These are phyloP conservation scores for Antheraea pernyi DNA, from an alignment of 1,140 invertebrate genomes.

Conservation along the genomic window DNA sequence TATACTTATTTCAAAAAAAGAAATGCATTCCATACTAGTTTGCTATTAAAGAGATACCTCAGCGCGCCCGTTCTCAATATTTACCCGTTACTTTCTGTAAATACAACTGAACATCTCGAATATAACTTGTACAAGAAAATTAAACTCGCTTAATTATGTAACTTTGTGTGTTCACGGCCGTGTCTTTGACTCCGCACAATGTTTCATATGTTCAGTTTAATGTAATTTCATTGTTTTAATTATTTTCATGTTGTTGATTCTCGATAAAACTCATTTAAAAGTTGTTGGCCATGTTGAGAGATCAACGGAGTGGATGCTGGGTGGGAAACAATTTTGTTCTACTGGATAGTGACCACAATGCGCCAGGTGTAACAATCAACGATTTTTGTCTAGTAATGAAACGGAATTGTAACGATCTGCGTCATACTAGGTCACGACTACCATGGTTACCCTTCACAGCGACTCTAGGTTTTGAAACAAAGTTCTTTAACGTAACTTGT, in stretches of 20 bases:
- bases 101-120: conserved; percentile 61
- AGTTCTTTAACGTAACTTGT: no score
- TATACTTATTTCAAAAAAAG: background rate
- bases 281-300: no score
- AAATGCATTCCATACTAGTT: conserved; percentile 29
- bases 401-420: no score
- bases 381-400: no score
- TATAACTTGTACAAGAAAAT: conserved; percentile 72
- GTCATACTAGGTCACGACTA: no score
- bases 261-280: no score
- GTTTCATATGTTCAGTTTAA: background rate
- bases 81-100: conserved; percentile 73
- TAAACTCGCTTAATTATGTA: conserved; percentile 71
- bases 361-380: no score
- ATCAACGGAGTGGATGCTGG: no score
- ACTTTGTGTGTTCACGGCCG: conserved; percentile 39
- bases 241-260: background rate
- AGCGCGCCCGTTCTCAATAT: conserved; percentile 61
- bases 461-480: no score
- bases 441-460: no score
- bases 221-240: background rate
- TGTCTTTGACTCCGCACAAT: conserved; percentile 3
- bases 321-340: no score
- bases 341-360: no score
- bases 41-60: conserved; percentile 53